Evolutionary conservation across 2,888 invertebrate species (phyloP).

Genomic region (Parnassius mnemosyne): DNA sequence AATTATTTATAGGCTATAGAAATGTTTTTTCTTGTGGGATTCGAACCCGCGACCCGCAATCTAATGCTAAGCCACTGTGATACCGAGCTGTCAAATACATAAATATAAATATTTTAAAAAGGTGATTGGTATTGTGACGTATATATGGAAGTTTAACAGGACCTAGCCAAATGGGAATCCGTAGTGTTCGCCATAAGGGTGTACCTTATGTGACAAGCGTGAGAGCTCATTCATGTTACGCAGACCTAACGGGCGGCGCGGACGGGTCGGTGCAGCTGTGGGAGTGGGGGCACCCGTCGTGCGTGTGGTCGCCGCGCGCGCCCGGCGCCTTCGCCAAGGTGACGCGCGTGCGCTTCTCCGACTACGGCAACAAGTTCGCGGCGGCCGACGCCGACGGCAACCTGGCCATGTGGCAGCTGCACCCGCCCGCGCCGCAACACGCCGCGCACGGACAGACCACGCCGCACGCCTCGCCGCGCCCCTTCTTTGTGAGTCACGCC

Average conservation of each 20-base stretch:
- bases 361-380: slow-evolving; percentile 99
- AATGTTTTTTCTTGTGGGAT: too few relatives aligned
- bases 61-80: too few relatives aligned
- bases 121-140: too few relatives aligned
- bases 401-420: slow-evolving; percentile 96
- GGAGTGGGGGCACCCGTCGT: slow-evolving; percentile 98
- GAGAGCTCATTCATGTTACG: slow-evolving; percentile 9
- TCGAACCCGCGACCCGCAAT: too few relatives aligned
- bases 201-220: too few relatives aligned
- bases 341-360: slow-evolving; percentile 96
- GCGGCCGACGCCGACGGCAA: slow-evolving; percentile 99
- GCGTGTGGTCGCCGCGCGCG: slow-evolving; percentile 94
- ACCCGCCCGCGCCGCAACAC: slow-evolving; percentile 82
- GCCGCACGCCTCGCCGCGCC: slow-evolving; percentile 81
- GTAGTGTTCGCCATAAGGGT: too few relatives aligned
- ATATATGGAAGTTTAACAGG: too few relatives aligned
- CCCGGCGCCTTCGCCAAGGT: slow-evolving; percentile 97
- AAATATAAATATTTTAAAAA: too few relatives aligned
- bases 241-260: slow-evolving; percentile 95
- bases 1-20: too few relatives aligned
- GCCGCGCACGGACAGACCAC: slow-evolving; percentile 57
- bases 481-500: slow-evolving; percentile 90
- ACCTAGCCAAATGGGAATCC: too few relatives aligned
- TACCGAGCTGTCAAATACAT: too few relatives aligned
- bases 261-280: slow-evolving; percentile 98